phyloP scores from a whole-genome alignment of 2,888 invertebrate species.

The Pterobdella sp. region DNA sequence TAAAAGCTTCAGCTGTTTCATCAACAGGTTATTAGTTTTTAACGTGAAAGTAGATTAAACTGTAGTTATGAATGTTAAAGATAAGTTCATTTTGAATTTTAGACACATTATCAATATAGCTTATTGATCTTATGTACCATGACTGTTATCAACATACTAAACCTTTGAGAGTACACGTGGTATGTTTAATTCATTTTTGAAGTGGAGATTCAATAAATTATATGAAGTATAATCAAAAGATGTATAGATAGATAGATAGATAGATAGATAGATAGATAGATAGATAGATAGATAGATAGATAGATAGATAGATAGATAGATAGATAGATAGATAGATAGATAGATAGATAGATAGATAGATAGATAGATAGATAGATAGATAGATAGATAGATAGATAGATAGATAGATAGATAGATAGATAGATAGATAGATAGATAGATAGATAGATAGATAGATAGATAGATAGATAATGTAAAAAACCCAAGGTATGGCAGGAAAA shows the following conservation, averaged over 20 bases:
- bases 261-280: background rate
- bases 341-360: background rate
- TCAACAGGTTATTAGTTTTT: too few relatives aligned
- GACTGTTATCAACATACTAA: too few relatives aligned
- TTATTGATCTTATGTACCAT: too few relatives aligned
- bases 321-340: background rate
- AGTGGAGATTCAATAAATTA: too few relatives aligned
- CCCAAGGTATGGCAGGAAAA: slow-evolving; percentile 34
- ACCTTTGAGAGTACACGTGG: too few relatives aligned
- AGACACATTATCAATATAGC: too few relatives aligned
- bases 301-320: background rate
- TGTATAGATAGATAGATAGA: background rate
- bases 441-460: background rate
- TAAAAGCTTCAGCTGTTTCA: too few relatives aligned
- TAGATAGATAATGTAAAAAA: background rate
- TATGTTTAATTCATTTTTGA: too few relatives aligned
- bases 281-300: background rate
- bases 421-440: background rate
- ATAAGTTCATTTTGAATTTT: too few relatives aligned
- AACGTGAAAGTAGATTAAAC: too few relatives aligned
- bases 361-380: background rate
- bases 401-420: background rate
- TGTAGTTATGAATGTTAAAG: too few relatives aligned
- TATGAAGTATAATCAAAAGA: too few relatives aligned
- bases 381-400: background rate